phyloP scores from a whole-genome alignment of 2,888 invertebrate genomes.

The Cartodere bifasciata region DNA sequence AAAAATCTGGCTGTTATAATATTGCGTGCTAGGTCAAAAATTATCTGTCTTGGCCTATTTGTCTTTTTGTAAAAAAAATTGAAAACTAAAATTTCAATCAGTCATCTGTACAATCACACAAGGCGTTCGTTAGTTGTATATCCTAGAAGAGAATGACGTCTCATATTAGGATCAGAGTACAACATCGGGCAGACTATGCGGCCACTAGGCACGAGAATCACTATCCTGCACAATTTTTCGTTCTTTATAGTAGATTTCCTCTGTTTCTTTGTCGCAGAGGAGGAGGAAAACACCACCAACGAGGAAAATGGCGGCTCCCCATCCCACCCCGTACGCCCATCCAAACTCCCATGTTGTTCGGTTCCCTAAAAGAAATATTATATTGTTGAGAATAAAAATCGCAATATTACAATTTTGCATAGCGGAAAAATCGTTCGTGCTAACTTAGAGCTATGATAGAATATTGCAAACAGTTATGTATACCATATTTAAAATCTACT shows the following conservation, averaged over 20 bases:
- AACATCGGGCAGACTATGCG: constrained; percentile 57
- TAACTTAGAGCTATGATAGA: too few species aligned
- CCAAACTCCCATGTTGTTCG: constrained; percentile 93
- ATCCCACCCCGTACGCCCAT: constrained; percentile 97
- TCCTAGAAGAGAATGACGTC: constrained; percentile 26
- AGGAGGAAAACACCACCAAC: constrained; percentile 88
- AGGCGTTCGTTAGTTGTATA: constrained; percentile 24
- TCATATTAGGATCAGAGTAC: constrained; percentile 45
- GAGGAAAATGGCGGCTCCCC: constrained; percentile 93
- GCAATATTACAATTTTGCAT: not conserved
- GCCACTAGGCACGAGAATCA: constrained; percentile 48
- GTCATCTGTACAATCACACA: constrained; percentile 20
- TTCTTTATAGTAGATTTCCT: constrained; percentile 96
- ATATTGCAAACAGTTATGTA: too few species aligned
- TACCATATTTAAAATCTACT: too few species aligned
- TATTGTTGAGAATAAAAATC: constrained; percentile 4
- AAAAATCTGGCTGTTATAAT: too few species aligned
- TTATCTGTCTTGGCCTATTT: too few species aligned
- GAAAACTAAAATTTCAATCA: constrained; percentile 10
- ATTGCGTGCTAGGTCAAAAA: too few species aligned
- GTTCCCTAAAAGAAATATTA: constrained; percentile 48
- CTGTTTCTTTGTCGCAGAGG: constrained; percentile 94
- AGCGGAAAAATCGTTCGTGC: not conserved
- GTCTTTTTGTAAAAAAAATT: too few species aligned
- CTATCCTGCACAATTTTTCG: constrained; percentile 71